Evolutionary conservation across 2,888 invertebrate species (phyloP), one percentile per base, ranked within the genome.

Genomic region (Crepidodera aurea): DNA sequence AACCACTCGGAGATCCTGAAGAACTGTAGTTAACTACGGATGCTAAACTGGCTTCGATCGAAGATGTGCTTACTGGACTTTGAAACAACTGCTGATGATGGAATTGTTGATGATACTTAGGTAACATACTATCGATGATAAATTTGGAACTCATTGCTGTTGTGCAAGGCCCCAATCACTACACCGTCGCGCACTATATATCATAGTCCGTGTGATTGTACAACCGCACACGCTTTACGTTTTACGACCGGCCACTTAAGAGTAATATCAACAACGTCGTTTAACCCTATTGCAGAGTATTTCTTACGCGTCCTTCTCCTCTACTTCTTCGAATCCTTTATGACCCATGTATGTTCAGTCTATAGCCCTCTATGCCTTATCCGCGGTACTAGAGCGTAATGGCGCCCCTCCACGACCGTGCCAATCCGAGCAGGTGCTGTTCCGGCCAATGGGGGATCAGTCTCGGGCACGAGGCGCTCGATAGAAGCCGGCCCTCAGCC

Each of bases 61-160:
- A 85, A 84, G 87, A 82, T 75, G 84, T 81, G 68, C 79, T 82
- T 78, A 83, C 83, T 75, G 85, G 83, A 71, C 79, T 83, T 74
- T 82, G 84, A 79, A 86, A 84, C 82, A 86, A 83, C 81, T 88
- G 84, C 77, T 85, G 89, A 80, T 90, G 90, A 82, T 88, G 88
- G 83, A 88, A 88, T 82, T 89, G 86, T 82, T 90, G 90, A 83
- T 88, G 67, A 86, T 95, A 95, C 88, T 95, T 95, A 79, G 94
- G 94, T 86, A 95, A 92, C 93, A 95, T 94, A 88, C 93, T 94
- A 92, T 95, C 94, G 87, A 95, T 92, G 88, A 93, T 93, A 88
- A 94, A 95, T 90, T 94, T 95, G 88, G 94, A 94, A 89, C 90
- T 93, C 94, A 95, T 95, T 88, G 90, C 90, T 82, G 78, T 74